Conservation (phyloP, 1,140 invertebrate genomes). For the Sycophila sp. region DNA sequence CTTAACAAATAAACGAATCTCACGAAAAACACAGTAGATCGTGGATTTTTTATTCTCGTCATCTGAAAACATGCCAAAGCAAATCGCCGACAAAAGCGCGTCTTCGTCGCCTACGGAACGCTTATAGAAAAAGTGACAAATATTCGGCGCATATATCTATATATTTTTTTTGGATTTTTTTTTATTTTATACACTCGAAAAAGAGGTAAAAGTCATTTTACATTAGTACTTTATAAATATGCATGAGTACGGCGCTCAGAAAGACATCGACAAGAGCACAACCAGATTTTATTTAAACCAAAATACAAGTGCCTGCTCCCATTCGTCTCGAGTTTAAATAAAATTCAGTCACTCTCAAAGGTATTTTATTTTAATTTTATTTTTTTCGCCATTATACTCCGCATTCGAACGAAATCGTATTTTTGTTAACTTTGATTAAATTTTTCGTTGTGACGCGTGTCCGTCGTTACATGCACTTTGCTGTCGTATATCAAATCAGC, state of each 20-base stretch:
- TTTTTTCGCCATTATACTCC: neutral
- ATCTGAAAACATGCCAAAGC: slow-evolving; percentile 6
- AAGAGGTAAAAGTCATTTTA: neutral
- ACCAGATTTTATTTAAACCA: too few relatives aligned
- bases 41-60: neutral
- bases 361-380: neutral
- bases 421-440: too few relatives aligned
- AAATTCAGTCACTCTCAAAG: neutral
- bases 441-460: neutral
- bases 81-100: neutral
- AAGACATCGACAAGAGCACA: too few relatives aligned
- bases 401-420: too few relatives aligned
- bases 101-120: neutral
- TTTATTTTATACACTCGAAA: neutral
- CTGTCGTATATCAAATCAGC: neutral
- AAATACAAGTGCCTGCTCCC: too few relatives aligned
- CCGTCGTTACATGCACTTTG: neutral
- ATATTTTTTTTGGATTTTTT: too few relatives aligned
- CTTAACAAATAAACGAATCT: neutral
- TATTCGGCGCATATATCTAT: neutral
- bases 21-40: neutral
- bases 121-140: neutral
- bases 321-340: neutral
- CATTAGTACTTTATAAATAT: neutral
- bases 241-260: too few relatives aligned